Base-by-base conservation (phyloP, 2,113 vertebrate genomes). In the Lates calcarifer region DNA sequence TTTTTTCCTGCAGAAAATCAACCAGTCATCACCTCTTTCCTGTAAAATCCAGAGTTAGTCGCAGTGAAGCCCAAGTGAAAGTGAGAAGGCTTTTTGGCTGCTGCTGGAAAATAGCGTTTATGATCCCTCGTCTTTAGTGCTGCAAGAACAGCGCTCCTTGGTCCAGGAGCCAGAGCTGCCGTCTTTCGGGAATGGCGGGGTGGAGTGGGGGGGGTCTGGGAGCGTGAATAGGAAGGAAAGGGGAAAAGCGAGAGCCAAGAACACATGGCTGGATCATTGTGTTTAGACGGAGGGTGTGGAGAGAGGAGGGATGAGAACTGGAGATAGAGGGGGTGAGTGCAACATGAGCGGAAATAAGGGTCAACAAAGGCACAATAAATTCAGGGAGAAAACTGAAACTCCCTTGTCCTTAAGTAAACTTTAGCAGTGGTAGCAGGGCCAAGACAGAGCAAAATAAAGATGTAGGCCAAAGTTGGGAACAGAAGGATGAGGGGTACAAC, bases 311-410 rank as follows among this genome's bases (percentile, higher is more conserved):
- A 61, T 65, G 73, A 75, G 20, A 88, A 67, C 41, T 68, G 22
- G 61, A 63, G 35, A 58, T 53, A 51, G 72, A 74, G 37, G 49
- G 28, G 65, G 26, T 24, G 61, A 67, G 41, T 11, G 24, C 9
- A 51, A 70, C 53, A 69, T 41, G 0, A 28, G 39, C 13, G 72
- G 84, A 93, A 92, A 87, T 63, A 20, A 80, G 71, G 82, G 76
- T 92, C 85, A 86, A 41, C 53, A 79, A 63, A 57, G 56, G 29
- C 60, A 0, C 61, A 67, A 71, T 90, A 81, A 84, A 85, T 91
- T 77, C 72, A 71, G 29, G 62, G 64, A 81, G 76, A 0, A 61
- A 79, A 61, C 55, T 68, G 53, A 69, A 43, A 56, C 76, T 86
- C 74, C 47, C 60, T 68, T 83, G 61, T 85, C 77, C 83, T 87